phyloP scores from a whole-genome alignment of 2,113 vertebrate species.

The Vulpes ferrilata region DNA sequence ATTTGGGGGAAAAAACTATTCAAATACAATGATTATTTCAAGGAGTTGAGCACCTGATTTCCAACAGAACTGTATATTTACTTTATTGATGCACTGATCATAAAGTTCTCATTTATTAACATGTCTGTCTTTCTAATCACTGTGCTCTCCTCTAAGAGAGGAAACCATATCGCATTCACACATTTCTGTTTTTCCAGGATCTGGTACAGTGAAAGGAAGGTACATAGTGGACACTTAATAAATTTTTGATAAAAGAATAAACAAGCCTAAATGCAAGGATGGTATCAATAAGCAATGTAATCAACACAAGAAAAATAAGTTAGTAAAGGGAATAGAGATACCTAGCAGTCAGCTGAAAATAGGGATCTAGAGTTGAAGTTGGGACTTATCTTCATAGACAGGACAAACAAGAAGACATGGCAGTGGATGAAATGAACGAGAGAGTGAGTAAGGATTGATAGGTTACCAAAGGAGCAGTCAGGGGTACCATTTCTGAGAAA shows the following conservation, averaged over 20 bases:
- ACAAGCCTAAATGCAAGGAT: constrained; percentile 45
- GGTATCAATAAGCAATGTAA: constrained; percentile 18
- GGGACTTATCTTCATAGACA: not conserved
- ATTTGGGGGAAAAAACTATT: not conserved
- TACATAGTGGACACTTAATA: not conserved
- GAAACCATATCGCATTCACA: not conserved
- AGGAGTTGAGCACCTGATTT: not conserved
- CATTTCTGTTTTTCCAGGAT: not conserved
- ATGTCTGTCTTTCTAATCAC: not conserved
- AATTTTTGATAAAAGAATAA: constrained; percentile 50
- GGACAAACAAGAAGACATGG: not conserved
- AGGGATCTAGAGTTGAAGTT: not conserved
- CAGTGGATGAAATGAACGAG: not conserved
- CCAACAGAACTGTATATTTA: not conserved
- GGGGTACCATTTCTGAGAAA: not conserved
- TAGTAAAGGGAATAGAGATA: constrained; percentile 16
- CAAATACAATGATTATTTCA: constrained; percentile 22
- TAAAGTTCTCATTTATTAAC: not conserved
- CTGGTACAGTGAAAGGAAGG: not conserved
- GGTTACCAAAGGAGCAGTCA: not conserved
- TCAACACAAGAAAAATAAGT: not conserved
- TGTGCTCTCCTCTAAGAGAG: not conserved
- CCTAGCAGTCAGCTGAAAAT: not conserved
- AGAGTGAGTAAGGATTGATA: not conserved
- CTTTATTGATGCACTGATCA: not conserved